phyloP scores from a whole-genome alignment of 2,888 invertebrate species.

The Mimachlamys varia region DNA sequence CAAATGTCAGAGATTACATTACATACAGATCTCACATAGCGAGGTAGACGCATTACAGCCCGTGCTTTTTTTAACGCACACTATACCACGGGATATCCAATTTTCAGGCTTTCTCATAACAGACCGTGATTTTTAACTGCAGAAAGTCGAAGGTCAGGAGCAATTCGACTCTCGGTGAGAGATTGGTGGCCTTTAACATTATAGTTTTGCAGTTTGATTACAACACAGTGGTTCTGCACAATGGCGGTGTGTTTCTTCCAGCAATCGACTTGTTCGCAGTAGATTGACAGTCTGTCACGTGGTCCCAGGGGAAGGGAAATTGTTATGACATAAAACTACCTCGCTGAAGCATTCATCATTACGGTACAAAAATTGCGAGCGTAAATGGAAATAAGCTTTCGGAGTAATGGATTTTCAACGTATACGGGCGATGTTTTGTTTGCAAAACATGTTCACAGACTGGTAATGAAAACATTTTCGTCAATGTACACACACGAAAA shows the following conservation, averaged over 20 bases:
- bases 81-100: neutral
- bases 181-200: conserved; percentile 18
- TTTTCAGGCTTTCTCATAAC: neutral
- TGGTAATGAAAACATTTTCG: neutral
- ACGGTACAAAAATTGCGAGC: conserved; percentile 5
- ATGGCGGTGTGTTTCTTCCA: neutral
- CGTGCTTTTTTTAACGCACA: neutral
- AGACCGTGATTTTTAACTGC: neutral
- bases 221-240: neutral
- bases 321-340: conserved; percentile 25
- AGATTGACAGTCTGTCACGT: neutral
- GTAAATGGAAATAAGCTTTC: neutral
- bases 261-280: neutral
- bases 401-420: neutral
- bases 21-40: neutral
- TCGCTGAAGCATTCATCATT: neutral
- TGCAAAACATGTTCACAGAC: neutral
- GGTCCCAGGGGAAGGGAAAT: neutral
- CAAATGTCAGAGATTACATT: neutral
- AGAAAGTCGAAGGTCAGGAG: neutral
- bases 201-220: neutral
- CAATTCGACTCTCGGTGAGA: neutral
- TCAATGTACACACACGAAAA: neutral
- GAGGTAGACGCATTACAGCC: neutral
- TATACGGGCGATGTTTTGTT: neutral